These are phyloP conservation scores for Vanessa tameamea DNA, from an alignment of 1,140 invertebrate species.

Conservation along the genomic window DNA sequence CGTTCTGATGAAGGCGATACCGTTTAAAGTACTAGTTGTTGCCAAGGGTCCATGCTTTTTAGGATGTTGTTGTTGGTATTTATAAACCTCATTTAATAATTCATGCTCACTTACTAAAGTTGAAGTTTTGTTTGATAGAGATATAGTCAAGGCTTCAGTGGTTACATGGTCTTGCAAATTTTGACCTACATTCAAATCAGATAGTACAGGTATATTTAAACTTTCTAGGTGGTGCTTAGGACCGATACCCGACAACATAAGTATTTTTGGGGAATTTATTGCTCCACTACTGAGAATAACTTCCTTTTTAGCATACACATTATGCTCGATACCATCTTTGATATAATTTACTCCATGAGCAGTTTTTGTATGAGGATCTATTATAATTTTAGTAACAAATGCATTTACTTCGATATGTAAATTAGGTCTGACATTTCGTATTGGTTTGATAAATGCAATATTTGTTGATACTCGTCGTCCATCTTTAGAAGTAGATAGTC, in stretches of 20 bases:
- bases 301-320: conserved; percentile 45
- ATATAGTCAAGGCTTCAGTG: conserved; percentile 79
- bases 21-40: conserved; percentile 73
- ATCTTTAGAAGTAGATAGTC: conserved; percentile 80
- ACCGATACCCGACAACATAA: conserved; percentile 53
- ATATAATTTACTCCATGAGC: conserved; percentile 85
- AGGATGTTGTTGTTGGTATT: conserved; percentile 64
- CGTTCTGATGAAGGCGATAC: conserved; percentile 81
- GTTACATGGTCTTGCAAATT: conserved; percentile 59
- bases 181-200: conserved; percentile 46
- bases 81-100: conserved; percentile 76
- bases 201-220: conserved; percentile 42
- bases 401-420: conserved; percentile 85
- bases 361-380: conserved; percentile 83
- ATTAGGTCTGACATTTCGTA: conserved; percentile 84
- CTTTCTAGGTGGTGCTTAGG: conserved; percentile 45
- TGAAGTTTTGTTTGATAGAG: conserved; percentile 76
- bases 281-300: conserved; percentile 48
- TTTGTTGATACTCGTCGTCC: conserved; percentile 86
- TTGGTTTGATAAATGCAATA: conserved; percentile 85
- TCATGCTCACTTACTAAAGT: conserved; percentile 63
- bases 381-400: conserved; percentile 85
- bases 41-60: conserved; percentile 72
- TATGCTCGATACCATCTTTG: conserved; percentile 78
- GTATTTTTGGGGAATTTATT: conserved; percentile 48